Percentiles rank a stretch among this genome's conserved stretches.
Evolutionary conservation across 2,888 invertebrate species (phyloP).

Genomic region (Ophioninae sp.): DNA sequence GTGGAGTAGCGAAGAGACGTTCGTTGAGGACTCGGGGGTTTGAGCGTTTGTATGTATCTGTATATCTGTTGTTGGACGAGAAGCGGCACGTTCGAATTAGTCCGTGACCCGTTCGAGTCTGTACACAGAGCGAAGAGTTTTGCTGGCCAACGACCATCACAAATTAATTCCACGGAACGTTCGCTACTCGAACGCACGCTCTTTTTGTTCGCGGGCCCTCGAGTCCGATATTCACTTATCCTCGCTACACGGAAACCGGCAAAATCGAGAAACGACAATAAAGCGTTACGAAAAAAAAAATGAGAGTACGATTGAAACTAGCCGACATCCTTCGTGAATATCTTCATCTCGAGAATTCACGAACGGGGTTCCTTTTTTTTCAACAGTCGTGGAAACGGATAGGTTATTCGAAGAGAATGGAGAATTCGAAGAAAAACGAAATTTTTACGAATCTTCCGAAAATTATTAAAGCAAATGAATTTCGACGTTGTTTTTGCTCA

Average conservation of each 20-base stretch:
- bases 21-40: no score
- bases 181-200: constrained; percentile 32
- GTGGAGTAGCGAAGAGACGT: constrained; percentile 38
- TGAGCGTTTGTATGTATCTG: background rate
- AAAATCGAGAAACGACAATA: background rate
- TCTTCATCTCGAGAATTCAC: background rate
- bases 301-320: background rate
- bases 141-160: constrained; percentile 61
- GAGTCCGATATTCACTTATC: constrained; percentile 13
- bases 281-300: background rate
- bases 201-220: constrained; percentile 21
- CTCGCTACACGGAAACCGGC: background rate
- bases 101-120: constrained; percentile 62
- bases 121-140: constrained; percentile 54
- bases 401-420: no score
- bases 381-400: no score
- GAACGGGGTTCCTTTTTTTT: no score
- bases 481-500: no score
- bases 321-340: background rate
- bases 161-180: constrained; percentile 59
- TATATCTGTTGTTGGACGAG: constrained; percentile 48
- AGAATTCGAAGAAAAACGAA: no score
- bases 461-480: no score
- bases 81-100: constrained; percentile 63
- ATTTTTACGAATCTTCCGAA: no score